Conservation (phyloP, 1,140 invertebrate genomes). For the Neuroterus valhalla region DNA sequence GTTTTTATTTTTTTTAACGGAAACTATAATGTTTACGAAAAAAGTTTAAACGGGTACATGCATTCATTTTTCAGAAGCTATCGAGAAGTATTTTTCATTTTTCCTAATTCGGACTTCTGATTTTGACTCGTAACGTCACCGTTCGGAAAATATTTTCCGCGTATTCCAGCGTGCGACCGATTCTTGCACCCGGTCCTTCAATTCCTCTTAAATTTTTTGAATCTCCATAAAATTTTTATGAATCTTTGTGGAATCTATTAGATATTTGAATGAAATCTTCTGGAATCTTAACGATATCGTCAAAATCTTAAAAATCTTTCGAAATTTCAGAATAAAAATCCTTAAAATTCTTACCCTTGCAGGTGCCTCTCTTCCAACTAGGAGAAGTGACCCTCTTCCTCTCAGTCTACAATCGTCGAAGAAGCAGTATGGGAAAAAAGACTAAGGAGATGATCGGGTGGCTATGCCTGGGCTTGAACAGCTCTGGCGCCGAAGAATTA, state of each 20-base stretch:
- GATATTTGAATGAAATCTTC: neutral
- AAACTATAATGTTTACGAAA: too few species aligned
- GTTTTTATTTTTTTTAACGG: too few species aligned
- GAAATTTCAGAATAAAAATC: slow-evolving; percentile 30
- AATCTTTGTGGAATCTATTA: too few species aligned
- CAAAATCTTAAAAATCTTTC: neutral
- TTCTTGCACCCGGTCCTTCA: too few species aligned
- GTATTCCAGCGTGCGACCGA: too few species aligned
- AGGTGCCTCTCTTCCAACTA: slow-evolving; percentile 95
- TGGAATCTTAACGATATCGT: neutral
- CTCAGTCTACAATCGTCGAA: slow-evolving; percentile 92
- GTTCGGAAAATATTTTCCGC: too few species aligned
- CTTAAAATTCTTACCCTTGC: slow-evolving; percentile 27
- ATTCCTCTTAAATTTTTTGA: neutral
- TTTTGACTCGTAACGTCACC: too few species aligned
- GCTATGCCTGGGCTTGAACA: slow-evolving; percentile 94
- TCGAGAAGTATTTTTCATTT: too few species aligned
- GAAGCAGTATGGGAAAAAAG: slow-evolving; percentile 90
- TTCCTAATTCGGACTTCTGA: too few species aligned
- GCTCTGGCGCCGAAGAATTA: slow-evolving; percentile 93
- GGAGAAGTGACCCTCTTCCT: slow-evolving; percentile 96
- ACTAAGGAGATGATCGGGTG: slow-evolving; percentile 92
- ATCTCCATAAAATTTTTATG: too few species aligned
- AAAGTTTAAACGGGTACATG: too few species aligned
- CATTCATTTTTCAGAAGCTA: too few species aligned